Base-by-base conservation (phyloP, 2,113 vertebrate species). In the Hippocampus comes region DNA sequence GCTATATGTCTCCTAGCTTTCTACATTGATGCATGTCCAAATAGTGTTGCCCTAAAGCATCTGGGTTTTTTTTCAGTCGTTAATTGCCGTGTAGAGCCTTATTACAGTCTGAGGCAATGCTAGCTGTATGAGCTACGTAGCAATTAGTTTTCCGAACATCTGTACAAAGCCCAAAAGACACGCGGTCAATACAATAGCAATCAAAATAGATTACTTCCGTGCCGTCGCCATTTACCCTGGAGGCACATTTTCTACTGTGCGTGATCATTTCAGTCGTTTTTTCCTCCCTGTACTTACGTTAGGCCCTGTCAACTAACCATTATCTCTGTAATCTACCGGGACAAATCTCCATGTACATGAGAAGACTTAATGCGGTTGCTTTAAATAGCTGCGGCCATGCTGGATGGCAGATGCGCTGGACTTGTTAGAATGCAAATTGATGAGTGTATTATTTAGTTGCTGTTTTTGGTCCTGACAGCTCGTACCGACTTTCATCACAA, bases 301-400 rank as follows among this genome's bases (percentile, higher is more conserved):
- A 59, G 57, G 4, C 25, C 14, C 27, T 59, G 57, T 27, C 21
- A 64, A 17, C 12, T 63, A 4, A 46, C 21, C n/a, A 66, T 66
- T 43, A 46, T 66, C n/a, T 46, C 5, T 15, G 63, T 17, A 5
- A 66, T 46, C 70, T n/a, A 46, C 43, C 41, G 57, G 11, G 18
- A 56, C 20, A 73, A 56, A 75, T 63, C 71, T 74, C 41, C 18
- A 42, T 25, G 38, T 70, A 56, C 27, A 23, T 56, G 21, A 73
- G 53, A 82, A 53, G 49, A 70, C 72, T 61, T 79, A 73, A 81
- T 68, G 70, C 2, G 0, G n/a, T 21, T 25, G 71, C 75, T 76
- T 76, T 78, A 76, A 82, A 81, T 69, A 84, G 57, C 65, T n/a
- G 38, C 21, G 11, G 30, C 9, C 8, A 14, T 43, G 53, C 57